These are phyloP conservation scores for Caenorhabditis imperialis DNA, from an alignment of 2,888 invertebrate genomes.

Conservation along the genomic window DNA sequence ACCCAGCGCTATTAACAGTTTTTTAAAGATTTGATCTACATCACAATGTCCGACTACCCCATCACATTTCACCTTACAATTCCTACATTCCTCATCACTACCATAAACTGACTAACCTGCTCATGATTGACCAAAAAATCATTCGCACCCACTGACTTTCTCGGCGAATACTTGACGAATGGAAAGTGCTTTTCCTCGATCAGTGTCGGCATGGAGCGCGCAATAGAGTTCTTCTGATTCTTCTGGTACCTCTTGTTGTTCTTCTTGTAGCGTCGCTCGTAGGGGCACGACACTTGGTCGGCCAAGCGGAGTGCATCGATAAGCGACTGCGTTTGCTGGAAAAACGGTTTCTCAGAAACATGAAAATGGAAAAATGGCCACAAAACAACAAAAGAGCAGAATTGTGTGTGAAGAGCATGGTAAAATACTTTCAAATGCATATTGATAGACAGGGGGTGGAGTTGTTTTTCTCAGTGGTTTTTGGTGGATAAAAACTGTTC, in stretches of 20 bases:
- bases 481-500: constrained; percentile 20
- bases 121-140: constrained; percentile 21
- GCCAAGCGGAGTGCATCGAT: constrained; percentile 55
- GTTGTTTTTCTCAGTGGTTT: constrained; percentile 8
- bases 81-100: too few species aligned
- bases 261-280: constrained; percentile 48
- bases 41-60: too few species aligned
- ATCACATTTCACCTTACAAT: too few species aligned
- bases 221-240: constrained; percentile 21
- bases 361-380: constrained; percentile 2
- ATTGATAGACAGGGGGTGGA: constrained; percentile 30
- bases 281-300: constrained; percentile 59
- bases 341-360: background rate
- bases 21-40: too few species aligned
- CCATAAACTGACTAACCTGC: constrained; percentile 38
- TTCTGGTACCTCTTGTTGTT: constrained; percentile 31
- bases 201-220: constrained; percentile 46
- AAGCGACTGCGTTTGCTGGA: constrained; percentile 58
- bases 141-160: constrained; percentile 23
- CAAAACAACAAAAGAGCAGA: constrained; percentile 7
- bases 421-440: constrained; percentile 40
- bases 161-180: constrained; percentile 15
- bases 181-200: constrained; percentile 25
- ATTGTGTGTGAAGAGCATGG: constrained; percentile 7
- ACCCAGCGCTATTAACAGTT: too few species aligned